phyloP scores from a whole-genome alignment of 2,888 invertebrate genomes.

The Melanostoma mellinum region DNA sequence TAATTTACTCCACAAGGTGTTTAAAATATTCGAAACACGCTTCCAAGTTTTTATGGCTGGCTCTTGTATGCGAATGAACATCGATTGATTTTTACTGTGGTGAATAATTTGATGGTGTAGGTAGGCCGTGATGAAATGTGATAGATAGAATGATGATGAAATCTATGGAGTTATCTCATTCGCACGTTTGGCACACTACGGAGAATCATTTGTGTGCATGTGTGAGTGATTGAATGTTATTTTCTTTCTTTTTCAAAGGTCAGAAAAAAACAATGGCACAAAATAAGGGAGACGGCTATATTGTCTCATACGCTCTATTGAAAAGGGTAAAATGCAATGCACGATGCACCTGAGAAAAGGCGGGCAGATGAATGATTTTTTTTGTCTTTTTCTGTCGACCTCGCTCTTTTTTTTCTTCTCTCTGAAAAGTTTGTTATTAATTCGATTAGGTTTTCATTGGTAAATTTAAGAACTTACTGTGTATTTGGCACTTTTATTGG shows the following conservation, averaged over 20 bases:
- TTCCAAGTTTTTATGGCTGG: slow-evolving; percentile 88
- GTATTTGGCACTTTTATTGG: slow-evolving; percentile 39
- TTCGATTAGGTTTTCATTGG: slow-evolving; percentile 44
- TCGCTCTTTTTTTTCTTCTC: slow-evolving; percentile 45
- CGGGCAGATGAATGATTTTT: slow-evolving; percentile 36
- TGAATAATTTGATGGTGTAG: slow-evolving; percentile 46
- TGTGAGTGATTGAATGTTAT: slow-evolving; percentile 20
- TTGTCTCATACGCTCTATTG: slow-evolving; percentile 12
- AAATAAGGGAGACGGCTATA: not conserved
- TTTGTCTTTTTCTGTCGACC: slow-evolving; percentile 30
- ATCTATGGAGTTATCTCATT: slow-evolving; percentile 45
- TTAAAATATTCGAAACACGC: slow-evolving; percentile 85
- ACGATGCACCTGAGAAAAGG: slow-evolving; percentile 61
- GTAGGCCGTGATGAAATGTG: slow-evolving; percentile 33
- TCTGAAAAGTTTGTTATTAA: slow-evolving; percentile 61
- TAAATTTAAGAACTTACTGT: slow-evolving; percentile 32
- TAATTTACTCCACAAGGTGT: slow-evolving; percentile 86
- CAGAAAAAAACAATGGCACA: not conserved
- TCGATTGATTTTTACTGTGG: slow-evolving; percentile 75
- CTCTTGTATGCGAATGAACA: slow-evolving; percentile 84
- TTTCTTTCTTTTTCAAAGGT: slow-evolving; percentile 19
- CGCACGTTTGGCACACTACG: slow-evolving; percentile 33
- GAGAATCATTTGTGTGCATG: slow-evolving; percentile 49
- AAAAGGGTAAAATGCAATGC: slow-evolving; percentile 24
- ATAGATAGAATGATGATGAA: slow-evolving; percentile 2